These are phyloP conservation scores for Pomacea maculata DNA, from an alignment of 1,140 invertebrate species.

Conservation along the genomic window DNA sequence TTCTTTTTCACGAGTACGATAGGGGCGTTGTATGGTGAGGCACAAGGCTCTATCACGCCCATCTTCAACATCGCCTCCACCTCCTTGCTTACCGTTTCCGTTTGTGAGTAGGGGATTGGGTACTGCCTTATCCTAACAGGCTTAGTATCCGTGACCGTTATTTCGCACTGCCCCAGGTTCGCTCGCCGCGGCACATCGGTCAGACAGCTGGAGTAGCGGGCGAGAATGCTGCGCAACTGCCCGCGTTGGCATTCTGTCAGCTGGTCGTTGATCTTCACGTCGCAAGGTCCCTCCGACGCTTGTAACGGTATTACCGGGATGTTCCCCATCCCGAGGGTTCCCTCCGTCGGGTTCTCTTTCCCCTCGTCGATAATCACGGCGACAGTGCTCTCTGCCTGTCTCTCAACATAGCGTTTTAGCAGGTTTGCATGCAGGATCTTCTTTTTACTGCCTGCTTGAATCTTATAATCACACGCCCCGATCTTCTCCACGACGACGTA, in stretches of 20 bases:
- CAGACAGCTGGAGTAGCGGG: no score
- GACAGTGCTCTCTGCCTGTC: background rate
- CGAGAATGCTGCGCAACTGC: background rate
- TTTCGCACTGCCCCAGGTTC: slow-evolving; percentile 25
- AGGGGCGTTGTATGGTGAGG: slow-evolving; percentile 67
- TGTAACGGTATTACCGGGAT: background rate
- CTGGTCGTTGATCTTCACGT: background rate
- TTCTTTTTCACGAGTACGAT: slow-evolving; percentile 67
- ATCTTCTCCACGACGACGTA: slow-evolving; percentile 11
- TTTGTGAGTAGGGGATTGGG: slow-evolving; percentile 61
- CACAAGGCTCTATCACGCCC: slow-evolving; percentile 56
- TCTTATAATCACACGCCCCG: slow-evolving; percentile 14
- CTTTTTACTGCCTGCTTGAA: slow-evolving; percentile 19
- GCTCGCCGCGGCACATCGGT: slow-evolving; percentile 28
- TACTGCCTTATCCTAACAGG: slow-evolving; percentile 31
- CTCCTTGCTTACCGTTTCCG: slow-evolving; percentile 58
- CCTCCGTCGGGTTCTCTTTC: no score
- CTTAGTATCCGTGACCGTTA: slow-evolving; percentile 20
- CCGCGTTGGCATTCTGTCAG: background rate
- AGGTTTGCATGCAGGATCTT: slow-evolving; percentile 33
- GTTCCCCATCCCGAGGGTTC: background rate
- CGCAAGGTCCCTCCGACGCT: background rate
- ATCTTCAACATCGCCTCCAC: slow-evolving; percentile 55
- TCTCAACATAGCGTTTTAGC: slow-evolving; percentile 23
- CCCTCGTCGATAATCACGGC: background rate